Evolutionary conservation across 2,113 vertebrate genomes (phyloP).

Genomic region (Oryzias curvinotus): DNA sequence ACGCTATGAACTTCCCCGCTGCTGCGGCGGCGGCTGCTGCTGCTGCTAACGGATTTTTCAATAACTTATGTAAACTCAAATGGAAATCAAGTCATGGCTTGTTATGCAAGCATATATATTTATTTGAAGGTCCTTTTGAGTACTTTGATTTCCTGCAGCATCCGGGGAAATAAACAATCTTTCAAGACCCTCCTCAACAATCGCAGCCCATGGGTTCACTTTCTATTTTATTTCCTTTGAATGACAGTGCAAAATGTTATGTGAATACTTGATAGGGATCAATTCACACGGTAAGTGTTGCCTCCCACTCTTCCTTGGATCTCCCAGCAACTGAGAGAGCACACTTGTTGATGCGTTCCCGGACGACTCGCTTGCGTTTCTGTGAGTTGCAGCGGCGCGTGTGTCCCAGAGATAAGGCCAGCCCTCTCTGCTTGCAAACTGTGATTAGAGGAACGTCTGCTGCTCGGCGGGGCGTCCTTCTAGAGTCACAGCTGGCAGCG

Average conservation of each 20-base stretch:
- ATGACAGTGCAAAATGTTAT: conserved; percentile 23
- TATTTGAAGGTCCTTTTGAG: conserved; percentile 20
- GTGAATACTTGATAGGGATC: conserved; percentile 50
- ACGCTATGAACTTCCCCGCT: conserved; percentile 15
- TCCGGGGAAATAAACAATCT: conserved; percentile 50
- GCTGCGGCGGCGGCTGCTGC: conserved; percentile 1
- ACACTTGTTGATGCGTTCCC: conserved; percentile 3
- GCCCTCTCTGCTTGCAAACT: conserved; percentile 28
- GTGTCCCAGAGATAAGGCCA: conserved; percentile 58
- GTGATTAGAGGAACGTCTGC: conserved; percentile 56
- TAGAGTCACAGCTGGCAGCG: conserved; percentile 41
- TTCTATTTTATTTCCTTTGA: conserved; percentile 32
- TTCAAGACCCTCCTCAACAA: conserved; percentile 37
- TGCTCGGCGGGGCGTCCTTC: conserved; percentile 39
- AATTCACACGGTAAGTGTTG: conserved; percentile 1
- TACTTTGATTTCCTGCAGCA: conserved; percentile 34
- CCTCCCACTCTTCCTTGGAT: conserved; percentile 34
- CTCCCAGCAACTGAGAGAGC: conserved; percentile 22
- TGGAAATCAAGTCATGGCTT: conserved; percentile 35
- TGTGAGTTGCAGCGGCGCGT: conserved; percentile 32
- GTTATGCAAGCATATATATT: conserved; percentile 37
- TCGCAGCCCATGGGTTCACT: conserved; percentile 31
- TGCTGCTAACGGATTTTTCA: conserved; percentile 39
- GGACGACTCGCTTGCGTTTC: conserved; percentile 2
- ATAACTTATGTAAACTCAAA: conserved; percentile 44